Conservation (phyloP, 2,888 invertebrate species). For the Meiosimyza platycephala region DNA sequence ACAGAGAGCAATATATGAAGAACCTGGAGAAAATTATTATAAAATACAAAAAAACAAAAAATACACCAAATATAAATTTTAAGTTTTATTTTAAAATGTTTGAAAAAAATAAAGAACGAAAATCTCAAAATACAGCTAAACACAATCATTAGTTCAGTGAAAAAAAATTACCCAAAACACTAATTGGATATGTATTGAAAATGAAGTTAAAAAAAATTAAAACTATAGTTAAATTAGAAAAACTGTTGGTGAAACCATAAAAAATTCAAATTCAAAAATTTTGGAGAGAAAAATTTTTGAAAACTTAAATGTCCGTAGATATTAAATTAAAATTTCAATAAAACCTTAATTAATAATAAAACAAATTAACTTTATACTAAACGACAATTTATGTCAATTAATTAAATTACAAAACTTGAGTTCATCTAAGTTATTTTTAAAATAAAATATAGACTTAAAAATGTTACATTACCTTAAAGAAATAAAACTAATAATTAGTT, state of each 20-base stretch:
- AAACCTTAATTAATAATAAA: not conserved
- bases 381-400: not conserved
- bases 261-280: too few species aligned
- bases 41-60: conserved; percentile 51
- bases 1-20: conserved; percentile 19
- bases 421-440: not conserved
- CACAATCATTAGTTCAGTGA: conserved; percentile 5
- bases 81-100: conserved; percentile 50
- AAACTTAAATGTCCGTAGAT: not conserved
- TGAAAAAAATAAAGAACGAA: not conserved
- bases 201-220: too few species aligned
- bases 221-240: too few species aligned
- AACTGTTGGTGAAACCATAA: too few species aligned
- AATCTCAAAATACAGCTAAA: conserved; percentile 18
- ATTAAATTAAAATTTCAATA: not conserved
- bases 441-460: not conserved
- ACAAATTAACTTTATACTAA: too few species aligned
- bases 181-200: too few species aligned
- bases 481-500: not conserved
- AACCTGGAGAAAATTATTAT: conserved; percentile 23
- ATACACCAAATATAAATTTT: conserved; percentile 63
- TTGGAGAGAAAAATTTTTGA: not conserved
- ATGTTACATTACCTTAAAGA: not conserved
- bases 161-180: not conserved
- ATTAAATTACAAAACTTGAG: not conserved